Conservation (phyloP, 2,797 vertebrate genomes). For the Pteropus rufus region DNA sequence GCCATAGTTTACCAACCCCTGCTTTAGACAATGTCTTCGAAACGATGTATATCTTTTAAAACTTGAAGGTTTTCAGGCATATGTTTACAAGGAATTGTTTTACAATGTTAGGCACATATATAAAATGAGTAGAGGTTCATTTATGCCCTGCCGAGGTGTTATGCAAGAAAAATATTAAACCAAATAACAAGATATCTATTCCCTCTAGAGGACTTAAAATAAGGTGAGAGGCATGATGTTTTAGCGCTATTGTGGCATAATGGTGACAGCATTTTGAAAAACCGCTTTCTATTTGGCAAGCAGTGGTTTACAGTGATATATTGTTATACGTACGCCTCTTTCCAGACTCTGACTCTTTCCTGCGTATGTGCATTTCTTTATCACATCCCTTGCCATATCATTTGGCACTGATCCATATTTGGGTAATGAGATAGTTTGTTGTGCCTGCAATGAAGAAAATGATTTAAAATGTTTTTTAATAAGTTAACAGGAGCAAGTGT, state of each 20-base stretch:
- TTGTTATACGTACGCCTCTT: not conserved
- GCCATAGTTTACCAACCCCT: not conserved
- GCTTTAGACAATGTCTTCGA: not conserved
- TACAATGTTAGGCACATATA: not conserved
- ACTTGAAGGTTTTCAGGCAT: not conserved
- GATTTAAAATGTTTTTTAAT: constrained; percentile 78
- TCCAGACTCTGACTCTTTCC: not conserved
- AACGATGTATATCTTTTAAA: not conserved
- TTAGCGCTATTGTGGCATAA: not conserved
- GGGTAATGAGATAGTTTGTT: constrained; percentile 78
- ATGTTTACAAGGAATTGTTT: not conserved
- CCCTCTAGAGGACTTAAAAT: not conserved
- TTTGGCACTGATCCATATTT: constrained; percentile 63
- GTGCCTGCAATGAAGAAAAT: constrained; percentile 78
- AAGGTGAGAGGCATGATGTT: not conserved
- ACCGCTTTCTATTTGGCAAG: not conserved
- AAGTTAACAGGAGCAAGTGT: constrained; percentile 77
- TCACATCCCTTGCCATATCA: constrained; percentile 46
- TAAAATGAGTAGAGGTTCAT: not conserved
- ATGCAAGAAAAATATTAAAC: not conserved
- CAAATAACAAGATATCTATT: not conserved
- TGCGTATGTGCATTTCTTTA: not conserved
- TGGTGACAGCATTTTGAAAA: not conserved
- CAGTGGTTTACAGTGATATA: not conserved
- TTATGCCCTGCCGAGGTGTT: not conserved